These are phyloP conservation scores for Passer domesticus DNA, from an alignment of 2,113 vertebrate genomes.

Conservation along the genomic window DNA sequence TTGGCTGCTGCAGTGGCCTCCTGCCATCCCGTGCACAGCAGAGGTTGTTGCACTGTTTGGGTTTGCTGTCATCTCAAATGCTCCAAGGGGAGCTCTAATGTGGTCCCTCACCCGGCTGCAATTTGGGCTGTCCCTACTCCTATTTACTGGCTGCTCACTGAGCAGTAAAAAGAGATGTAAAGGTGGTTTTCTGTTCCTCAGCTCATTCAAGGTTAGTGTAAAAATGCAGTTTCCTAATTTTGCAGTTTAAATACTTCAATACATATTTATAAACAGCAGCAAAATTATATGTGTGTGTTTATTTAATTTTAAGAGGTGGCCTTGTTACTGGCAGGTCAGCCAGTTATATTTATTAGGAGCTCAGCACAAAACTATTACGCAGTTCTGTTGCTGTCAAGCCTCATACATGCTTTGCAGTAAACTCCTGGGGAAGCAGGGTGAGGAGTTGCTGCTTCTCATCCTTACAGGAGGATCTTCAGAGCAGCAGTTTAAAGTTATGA, in stretches of 20 bases:
- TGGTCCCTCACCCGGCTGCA: neutral
- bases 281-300: neutral
- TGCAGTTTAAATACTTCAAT: slow-evolving; percentile 35
- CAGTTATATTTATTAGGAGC: slow-evolving; percentile 28
- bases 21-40: slow-evolving; percentile 62
- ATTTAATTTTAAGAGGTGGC: slow-evolving; percentile 26
- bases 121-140: slow-evolving; percentile 48
- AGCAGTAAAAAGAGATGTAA: slow-evolving; percentile 21
- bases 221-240: slow-evolving; percentile 44
- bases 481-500: neutral
- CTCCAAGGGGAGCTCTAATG: slow-evolving; percentile 17
- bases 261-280: slow-evolving; percentile 56
- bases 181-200: slow-evolving; percentile 28
- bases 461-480: neutral
- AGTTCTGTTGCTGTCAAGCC: neutral
- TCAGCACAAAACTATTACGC: slow-evolving; percentile 1
- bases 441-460: neutral
- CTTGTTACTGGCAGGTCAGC: slow-evolving; percentile 29
- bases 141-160: slow-evolving; percentile 29
- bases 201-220: slow-evolving; percentile 45
- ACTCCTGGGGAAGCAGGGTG: neutral
- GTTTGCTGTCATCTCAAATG: slow-evolving; percentile 21
- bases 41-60: slow-evolving; percentile 46
- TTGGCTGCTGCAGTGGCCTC: slow-evolving; percentile 66
- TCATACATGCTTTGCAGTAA: neutral